A percentile compares a stretch with the other conserved stretches of the same genome.
Conservation (phyloP, 2,797 vertebrate genomes). For the Percopsis omiscomaycus region DNA sequence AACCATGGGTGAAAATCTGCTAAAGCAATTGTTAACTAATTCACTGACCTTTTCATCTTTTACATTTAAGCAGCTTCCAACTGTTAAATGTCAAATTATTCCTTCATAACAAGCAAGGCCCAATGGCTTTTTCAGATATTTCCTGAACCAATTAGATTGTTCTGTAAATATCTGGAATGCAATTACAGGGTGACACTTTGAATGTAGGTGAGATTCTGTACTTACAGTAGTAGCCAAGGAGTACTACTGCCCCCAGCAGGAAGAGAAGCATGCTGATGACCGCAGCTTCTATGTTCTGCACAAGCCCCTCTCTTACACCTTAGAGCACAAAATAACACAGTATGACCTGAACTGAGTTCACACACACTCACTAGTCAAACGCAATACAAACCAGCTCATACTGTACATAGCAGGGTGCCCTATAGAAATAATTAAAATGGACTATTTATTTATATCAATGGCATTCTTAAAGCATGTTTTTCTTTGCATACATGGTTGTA, state of each 20-base stretch:
- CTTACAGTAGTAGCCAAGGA: constrained; percentile 86
- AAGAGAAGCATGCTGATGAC: constrained; percentile 62
- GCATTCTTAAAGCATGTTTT: not conserved
- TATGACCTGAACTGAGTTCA: not conserved
- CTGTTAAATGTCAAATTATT: too few relatives aligned
- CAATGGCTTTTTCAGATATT: too few relatives aligned
- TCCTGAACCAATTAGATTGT: too few relatives aligned
- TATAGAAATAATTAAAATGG: too few relatives aligned
- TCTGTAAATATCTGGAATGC: too few relatives aligned
- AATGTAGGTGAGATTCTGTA: not conserved
- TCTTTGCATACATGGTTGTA: not conserved
- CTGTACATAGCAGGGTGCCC: too few relatives aligned
- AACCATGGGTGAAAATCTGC: too few relatives aligned
- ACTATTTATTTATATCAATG: not conserved
- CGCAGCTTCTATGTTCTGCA: constrained; percentile 43
- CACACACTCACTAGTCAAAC: not conserved
- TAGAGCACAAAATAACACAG: constrained; percentile 37
- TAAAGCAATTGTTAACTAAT: too few relatives aligned
- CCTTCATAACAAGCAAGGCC: too few relatives aligned
- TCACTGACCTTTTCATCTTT: not conserved
- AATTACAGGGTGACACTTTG: too few relatives aligned
- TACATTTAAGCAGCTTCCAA: not conserved
- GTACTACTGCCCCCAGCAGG: constrained; percentile 65
- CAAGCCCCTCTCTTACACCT: constrained; percentile 61
- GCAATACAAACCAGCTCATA: too few relatives aligned